phyloP scores from a whole-genome alignment of 23 tunicate genomes.

The Halocynthia aurantium region DNA sequence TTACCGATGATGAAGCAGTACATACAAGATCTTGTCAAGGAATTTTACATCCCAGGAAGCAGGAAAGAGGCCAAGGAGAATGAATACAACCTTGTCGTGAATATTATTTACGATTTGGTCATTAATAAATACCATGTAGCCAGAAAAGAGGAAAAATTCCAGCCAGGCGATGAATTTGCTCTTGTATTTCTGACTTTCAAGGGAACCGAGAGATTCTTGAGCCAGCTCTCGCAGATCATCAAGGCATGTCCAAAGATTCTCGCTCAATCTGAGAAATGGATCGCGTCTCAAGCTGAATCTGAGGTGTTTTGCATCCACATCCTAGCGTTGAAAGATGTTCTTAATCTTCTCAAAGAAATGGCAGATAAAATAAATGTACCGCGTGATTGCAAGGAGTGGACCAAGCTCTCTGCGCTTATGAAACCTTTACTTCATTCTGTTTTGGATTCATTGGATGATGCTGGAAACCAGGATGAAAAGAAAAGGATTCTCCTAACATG shows the following conservation, averaged over 20 bases:
- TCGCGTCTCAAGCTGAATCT: slow-evolving; percentile 10
- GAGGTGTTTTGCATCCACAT: slow-evolving; percentile 8
- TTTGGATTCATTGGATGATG: neutral
- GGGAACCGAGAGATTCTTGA: slow-evolving; percentile 3
- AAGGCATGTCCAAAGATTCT: slow-evolving; percentile 11
- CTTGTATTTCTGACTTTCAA: slow-evolving; percentile 27
- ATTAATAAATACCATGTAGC: neutral
- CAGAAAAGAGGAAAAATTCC: neutral
- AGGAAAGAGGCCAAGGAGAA: neutral
- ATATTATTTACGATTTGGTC: neutral
- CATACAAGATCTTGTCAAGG: slow-evolving; percentile 8
- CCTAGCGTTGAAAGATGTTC: slow-evolving; percentile 25
- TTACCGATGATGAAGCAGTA: neutral
- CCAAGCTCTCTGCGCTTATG: neutral
- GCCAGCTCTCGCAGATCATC: slow-evolving; percentile 16
- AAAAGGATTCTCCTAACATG: neutral
- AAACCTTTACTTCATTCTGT: slow-evolving; percentile 25
- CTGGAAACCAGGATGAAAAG: too few species aligned
- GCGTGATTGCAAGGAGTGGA: slow-evolving; percentile 38
- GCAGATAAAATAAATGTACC: slow-evolving; percentile 17
- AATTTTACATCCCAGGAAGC: neutral
- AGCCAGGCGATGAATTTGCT: slow-evolving; percentile 30
- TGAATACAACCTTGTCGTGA: neutral
- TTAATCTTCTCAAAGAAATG: slow-evolving; percentile 9
- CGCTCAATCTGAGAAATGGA: slow-evolving; percentile 4